Evolutionary conservation across 2,113 vertebrate genomes (phyloP), one percentile per base, ranked within the genome.

Genomic region (Melanerpes formicivorus): DNA sequence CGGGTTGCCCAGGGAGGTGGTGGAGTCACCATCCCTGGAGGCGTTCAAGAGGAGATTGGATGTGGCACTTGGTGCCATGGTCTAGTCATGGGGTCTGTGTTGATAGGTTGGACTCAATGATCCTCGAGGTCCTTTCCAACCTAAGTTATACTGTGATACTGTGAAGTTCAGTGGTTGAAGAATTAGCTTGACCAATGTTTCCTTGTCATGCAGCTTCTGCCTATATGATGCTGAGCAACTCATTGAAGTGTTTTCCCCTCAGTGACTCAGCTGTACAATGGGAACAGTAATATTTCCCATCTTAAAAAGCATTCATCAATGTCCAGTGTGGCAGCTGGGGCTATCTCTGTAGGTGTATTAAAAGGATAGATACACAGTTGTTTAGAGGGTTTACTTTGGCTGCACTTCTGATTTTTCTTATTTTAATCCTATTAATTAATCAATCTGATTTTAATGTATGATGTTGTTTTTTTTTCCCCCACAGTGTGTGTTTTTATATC

Each of bases 321-420:
- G 6, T 4, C 8, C 13, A 37, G 3, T 34, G 7, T 67, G 6
- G 14, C 12, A 64, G 6, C 18, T 63, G 56, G 10, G 3, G 4
- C 11, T 59, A 7, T 7, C 5, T 32, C 22, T 27, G 18, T 18
- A n/a, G 11, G 4, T 54, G 6, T 44, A 14, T 46, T 79, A n/a
- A 71, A 60, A 80, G 78, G 6, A 46, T 3, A 73, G 0, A 3
- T 1, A 10, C 48, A n/a, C 18, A 48, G 22, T 1, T 8, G 59
- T 73, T 83, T 44, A 64, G 21, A 42, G 8, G 14, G 64, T 72
- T 55, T 50, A 5, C 40, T 86, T 80, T 37, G 4, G 2, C 13
- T 64, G 34, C 2, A 32, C 60, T 46, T 0, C 0, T 9, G 26
- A 54, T 22, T 6, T 27, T 60, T 11, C 2, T 17, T 55, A 22